These are phyloP conservation scores for Scleropages formosus DNA, from an alignment of 2,797 vertebrate species.

Conservation along the genomic window DNA sequence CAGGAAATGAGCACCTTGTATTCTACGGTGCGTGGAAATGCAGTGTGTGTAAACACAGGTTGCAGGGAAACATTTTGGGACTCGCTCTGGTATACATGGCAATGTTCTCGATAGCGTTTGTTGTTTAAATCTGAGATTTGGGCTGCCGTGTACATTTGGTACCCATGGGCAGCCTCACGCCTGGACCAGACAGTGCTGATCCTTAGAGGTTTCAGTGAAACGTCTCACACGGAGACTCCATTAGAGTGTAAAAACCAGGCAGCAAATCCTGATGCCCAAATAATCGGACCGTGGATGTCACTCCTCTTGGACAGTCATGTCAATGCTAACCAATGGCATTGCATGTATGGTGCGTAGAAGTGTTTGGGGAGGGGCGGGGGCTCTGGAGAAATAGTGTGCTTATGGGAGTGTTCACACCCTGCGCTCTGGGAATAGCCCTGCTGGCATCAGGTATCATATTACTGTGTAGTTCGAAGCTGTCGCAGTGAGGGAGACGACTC, in stretches of 20 bases:
- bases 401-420: too few species aligned
- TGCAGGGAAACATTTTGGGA: neutral
- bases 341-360: too few species aligned
- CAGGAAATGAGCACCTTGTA: constrained; percentile 27
- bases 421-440: too few species aligned
- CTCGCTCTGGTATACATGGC: neutral
- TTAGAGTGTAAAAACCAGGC: neutral
- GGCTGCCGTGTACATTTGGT: neutral
- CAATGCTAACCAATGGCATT: too few species aligned
- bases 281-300: neutral
- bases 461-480: neutral
- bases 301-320: too few species aligned
- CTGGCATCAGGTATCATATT: neutral
- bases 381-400: too few species aligned
- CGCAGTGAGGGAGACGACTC: too few species aligned
- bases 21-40: neutral
- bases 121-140: neutral
- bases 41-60: neutral
- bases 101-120: neutral
- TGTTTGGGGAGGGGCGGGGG: too few species aligned
- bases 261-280: neutral
- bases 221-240: neutral
- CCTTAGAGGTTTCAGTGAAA: neutral
- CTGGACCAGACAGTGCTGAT: neutral
- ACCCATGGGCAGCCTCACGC: neutral